Evolutionary conservation across 2,797 vertebrate genomes (phyloP), one percentile per base, ranked within the genome.

Genomic region (Semotilus atromaculatus): DNA sequence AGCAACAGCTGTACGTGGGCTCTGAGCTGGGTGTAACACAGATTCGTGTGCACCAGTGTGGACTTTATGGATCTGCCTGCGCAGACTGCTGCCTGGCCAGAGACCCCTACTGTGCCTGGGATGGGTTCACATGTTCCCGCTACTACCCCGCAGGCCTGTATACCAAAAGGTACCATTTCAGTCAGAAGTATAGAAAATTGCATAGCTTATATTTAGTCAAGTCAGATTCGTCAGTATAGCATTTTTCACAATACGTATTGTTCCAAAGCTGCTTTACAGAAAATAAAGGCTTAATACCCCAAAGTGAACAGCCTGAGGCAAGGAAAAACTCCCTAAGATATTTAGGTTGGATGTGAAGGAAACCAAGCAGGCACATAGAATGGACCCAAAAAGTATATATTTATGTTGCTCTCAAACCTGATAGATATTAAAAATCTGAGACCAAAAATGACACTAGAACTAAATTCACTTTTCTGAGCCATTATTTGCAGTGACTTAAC

Each of bases 31-130:
- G 95, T 0, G 92, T 99, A 87, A 96, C 96, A 0, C 98, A 99
- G 88, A 92, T 99, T 88, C 95, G 94, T 86, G 95, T 99, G 89
- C 97, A 99, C 90, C 97, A 99, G 89, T 99, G 98, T 77, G 95
- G 97, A 89, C 95, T 98, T 91, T 99, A 99, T 0, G 98, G 98
- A 23, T 95, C 96, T 0, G 97, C 97, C 68, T 99, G 98, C 23
- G 96, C 98, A 0, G 98, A 99, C 88, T 99, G 98, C 90, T 99
- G 98, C 88, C 94, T 99, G 7, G 98, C 98, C 3, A 94, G 98
- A 88, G 98, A 99, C 87, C 98, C 98, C 0, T 99, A 99, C 92
- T 99, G 98, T 3, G 98, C 97, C 80, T 99, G 98, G 98, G 98
- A 99, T 5, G 98, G 98, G 0, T 92, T 97, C 82, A 96, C 97